phyloP scores from a whole-genome alignment of 2,113 vertebrate species.

The Gallinago undulata region DNA sequence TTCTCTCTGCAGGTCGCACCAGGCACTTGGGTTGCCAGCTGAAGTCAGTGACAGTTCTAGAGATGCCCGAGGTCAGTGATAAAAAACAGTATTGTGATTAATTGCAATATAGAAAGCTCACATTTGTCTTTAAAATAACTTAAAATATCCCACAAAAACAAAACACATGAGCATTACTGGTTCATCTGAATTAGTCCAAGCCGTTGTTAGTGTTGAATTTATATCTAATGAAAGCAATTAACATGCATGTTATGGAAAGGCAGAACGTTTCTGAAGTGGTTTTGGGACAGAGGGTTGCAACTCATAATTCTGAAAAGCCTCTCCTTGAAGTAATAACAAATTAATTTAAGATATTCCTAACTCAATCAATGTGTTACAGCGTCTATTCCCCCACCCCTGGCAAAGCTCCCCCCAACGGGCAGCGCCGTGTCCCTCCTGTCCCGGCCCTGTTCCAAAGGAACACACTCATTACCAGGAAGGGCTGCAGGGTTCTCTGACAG shows the following conservation, averaged over 20 bases:
- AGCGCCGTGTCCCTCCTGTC: fast-evolving
- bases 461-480: fast-evolving
- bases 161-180: fast-evolving
- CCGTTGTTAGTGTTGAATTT: neutral
- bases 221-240: no score
- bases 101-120: neutral
- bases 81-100: fast-evolving
- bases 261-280: neutral
- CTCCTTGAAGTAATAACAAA: fast-evolving
- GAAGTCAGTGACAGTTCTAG: neutral
- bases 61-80: neutral
- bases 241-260: fast-evolving
- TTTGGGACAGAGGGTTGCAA: neutral
- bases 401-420: fast-evolving
- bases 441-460: fast-evolving
- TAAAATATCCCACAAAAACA: fast-evolving
- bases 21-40: fast-evolving
- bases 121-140: neutral
- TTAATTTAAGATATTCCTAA: neutral
- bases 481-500: neutral
- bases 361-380: neutral
- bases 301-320: neutral
- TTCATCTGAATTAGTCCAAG: neutral
- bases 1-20: fast-evolving
- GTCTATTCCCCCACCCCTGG: fast-evolving